Percentiles rank a stretch among this genome's conserved stretches.
Evolutionary conservation across 2,888 invertebrate genomes (phyloP).

Genomic region (Xestoiulus laeticollis): DNA sequence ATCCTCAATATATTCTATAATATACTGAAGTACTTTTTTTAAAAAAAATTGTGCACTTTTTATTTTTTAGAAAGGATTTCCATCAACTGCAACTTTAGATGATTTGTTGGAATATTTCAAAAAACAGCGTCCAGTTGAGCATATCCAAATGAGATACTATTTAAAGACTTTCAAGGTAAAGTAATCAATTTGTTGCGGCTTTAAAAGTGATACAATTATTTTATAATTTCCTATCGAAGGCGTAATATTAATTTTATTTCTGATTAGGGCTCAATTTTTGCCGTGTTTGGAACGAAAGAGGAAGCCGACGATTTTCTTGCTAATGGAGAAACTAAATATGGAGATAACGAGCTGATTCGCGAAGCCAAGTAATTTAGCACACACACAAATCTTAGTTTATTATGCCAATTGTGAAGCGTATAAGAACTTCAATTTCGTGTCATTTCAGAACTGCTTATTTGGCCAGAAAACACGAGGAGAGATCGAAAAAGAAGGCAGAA

Average conservation of each 20-base stretch:
- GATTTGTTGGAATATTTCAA: slow-evolving; percentile 50
- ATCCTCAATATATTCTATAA: no score
- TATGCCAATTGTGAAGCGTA: not conserved
- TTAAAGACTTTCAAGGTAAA: slow-evolving; percentile 44
- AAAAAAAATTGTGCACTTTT: not conserved
- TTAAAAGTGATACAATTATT: not conserved
- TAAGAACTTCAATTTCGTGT: not conserved
- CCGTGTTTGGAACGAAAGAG: slow-evolving; percentile 39
- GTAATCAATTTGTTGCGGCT: not conserved
- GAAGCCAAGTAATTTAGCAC: slow-evolving; percentile 34
- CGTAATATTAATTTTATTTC: not conserved
- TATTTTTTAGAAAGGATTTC: slow-evolving; percentile 49
- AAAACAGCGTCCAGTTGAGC: slow-evolving; percentile 42
- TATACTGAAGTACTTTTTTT: no score
- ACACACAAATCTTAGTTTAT: not conserved
- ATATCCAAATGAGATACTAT: slow-evolving; percentile 46
- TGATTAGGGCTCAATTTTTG: slow-evolving; percentile 48
- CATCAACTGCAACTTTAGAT: slow-evolving; percentile 41
- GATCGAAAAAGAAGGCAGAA: slow-evolving; percentile 45
- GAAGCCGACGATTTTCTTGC: not conserved
- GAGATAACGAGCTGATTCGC: not conserved
- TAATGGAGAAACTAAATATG: slow-evolving; percentile 35
- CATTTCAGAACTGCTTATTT: slow-evolving; percentile 18
- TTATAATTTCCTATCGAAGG: not conserved
- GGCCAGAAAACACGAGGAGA: not conserved